Base-by-base conservation (phyloP, 2,797 vertebrate species). In the Sebastes vulpes region DNA sequence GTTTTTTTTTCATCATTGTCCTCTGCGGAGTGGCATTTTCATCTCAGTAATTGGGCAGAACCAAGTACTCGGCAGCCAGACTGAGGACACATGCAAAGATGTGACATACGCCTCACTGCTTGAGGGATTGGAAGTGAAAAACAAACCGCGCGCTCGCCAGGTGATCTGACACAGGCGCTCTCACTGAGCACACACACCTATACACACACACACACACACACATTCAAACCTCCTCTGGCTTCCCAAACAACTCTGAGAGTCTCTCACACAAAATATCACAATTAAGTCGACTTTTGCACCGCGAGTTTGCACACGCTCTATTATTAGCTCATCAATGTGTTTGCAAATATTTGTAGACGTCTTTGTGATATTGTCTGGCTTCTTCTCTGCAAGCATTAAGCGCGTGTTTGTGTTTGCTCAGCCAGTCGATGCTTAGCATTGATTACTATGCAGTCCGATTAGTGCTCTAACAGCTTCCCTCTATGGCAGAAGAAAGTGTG, bases 391-490 rank as follows among this genome's bases (percentile, higher is more conserved):
- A 77, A 83, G 75, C 90, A 73, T 83, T 72, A 77, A 59, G 75
- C 60, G 65, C 18, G 64, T 88, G 86, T 92, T 92, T 92, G 91
- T 93, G 91, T 95, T 95, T 93, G 92, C 87, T 89, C 84, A 92
- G 90, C 84, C 84, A 86, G 86, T 94, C 90, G 82, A 93, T 92
- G 71, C 58, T 71, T 28, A 53, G 74, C 91, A 95, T 95, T 92
- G 93, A 95, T 95, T 93, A 82, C 91, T 71, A 88, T 89, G 92
- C 89, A 88, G 89, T 86, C 81, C 74, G 74, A 91, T 92, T 92
- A 92, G 91, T 79, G 70, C 68, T 77, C 81, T 71, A 75, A 86
- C 83, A 85, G 77, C 79, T 64, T 85, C 73, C 58, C 67, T 67
- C 84, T 35, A 29, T 74, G 72, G 81, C 79, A 73, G 79, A 78